Percentiles rank a stretch among this genome's conserved stretches.
phyloP scores from a whole-genome alignment of 2,113 vertebrate genomes.

The Origma solitaria region DNA sequence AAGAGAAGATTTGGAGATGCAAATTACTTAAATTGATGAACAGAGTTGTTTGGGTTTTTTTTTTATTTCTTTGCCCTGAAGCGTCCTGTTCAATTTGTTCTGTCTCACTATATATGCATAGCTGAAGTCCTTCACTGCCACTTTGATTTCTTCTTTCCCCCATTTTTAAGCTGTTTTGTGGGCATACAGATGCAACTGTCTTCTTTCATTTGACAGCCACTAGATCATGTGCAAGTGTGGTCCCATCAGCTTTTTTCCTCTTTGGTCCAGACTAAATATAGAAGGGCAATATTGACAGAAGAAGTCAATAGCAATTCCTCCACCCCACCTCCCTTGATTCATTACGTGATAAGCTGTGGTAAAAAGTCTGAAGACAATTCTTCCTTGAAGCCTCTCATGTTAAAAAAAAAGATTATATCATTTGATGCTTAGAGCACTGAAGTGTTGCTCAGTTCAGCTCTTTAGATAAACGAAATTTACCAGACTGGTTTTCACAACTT shows the following conservation, averaged over 20 bases:
- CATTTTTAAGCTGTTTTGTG: not conserved
- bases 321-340: not conserved
- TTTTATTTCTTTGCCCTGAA: not conserved
- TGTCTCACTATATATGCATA: not conserved
- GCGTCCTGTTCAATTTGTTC: not conserved
- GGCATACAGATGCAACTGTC: not conserved
- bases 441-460: not conserved
- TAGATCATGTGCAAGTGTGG: not conserved
- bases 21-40: not conserved
- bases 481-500: not conserved
- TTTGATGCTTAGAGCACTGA: not conserved
- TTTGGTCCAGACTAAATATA: not conserved
- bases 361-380: not conserved
- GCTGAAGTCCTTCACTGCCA: not conserved
- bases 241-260: not conserved
- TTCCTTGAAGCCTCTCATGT: not conserved
- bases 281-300: not conserved
- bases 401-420: not conserved
- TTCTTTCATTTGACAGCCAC: not conserved
- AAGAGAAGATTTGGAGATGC: not conserved
- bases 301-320: not conserved
- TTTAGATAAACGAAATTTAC: not conserved
- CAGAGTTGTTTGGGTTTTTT: rapidly evolving
- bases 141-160: not conserved
- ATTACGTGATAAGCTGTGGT: not conserved